Conservation (phyloP, 2,888 invertebrate species). For the Drosophila mulleri region DNA sequence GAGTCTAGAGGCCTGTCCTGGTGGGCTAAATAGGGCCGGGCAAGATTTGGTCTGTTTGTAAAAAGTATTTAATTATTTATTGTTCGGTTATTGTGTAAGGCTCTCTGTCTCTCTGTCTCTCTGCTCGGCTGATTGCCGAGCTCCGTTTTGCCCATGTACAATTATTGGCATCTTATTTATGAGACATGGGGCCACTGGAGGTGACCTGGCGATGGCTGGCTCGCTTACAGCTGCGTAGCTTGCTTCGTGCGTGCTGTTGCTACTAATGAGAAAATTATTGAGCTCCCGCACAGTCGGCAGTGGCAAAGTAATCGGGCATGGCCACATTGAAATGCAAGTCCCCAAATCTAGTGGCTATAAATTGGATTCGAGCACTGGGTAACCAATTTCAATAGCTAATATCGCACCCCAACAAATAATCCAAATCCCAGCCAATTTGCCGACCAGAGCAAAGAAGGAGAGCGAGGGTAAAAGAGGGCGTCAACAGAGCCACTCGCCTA, state of each 20-base stretch:
- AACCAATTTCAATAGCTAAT: conserved; percentile 45
- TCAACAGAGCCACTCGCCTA: conserved; percentile 39
- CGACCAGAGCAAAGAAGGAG: conserved; percentile 6
- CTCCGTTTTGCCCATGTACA: conserved; percentile 42
- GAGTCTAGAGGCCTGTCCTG: conserved; percentile 13
- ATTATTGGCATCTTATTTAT: conserved; percentile 68
- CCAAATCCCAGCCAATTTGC: conserved; percentile 66
- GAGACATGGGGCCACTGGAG: conserved; percentile 36
- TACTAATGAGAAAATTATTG: conserved; percentile 68
- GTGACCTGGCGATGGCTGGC: conserved; percentile 37
- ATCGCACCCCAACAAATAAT: conserved; percentile 38
- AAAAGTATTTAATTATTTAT: conserved; percentile 58
- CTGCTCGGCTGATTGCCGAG: conserved; percentile 15
- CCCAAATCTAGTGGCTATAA: conserved; percentile 27
- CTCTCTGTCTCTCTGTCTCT: background rate
- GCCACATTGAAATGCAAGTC: conserved; percentile 23
- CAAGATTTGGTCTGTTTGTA: conserved; percentile 28
- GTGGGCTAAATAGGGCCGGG: conserved; percentile 21
- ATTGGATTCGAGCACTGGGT: conserved; percentile 26
- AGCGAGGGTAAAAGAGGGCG: background rate
- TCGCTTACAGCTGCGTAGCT: conserved; percentile 5
- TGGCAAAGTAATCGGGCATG: conserved; percentile 31
- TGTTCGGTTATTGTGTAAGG: conserved; percentile 25
- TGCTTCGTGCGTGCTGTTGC: conserved; percentile 51
- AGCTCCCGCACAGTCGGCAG: background rate